These are phyloP conservation scores for Archips crataeganus DNA, from an alignment of 2,888 invertebrate genomes.

Conservation along the genomic window DNA sequence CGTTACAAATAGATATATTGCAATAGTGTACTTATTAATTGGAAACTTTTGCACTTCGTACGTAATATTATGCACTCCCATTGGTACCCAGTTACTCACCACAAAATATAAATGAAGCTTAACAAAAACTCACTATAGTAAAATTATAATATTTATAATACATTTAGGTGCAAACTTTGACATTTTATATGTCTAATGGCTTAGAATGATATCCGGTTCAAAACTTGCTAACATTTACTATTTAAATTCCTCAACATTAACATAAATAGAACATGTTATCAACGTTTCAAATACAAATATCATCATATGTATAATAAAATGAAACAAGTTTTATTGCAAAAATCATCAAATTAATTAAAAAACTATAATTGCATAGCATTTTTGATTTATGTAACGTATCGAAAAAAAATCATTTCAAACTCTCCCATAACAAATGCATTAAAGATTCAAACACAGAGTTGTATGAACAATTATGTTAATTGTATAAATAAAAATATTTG, in stretches of 20 bases:
- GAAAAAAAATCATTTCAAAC: background rate
- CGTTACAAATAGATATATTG: no score
- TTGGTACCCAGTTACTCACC: background rate
- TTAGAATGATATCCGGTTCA: constrained; percentile 30
- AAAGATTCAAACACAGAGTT: background rate
- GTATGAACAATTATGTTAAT: background rate
- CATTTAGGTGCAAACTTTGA: constrained; percentile 9
- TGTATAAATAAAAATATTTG: background rate
- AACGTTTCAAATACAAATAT: constrained; percentile 4
- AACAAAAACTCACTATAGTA: background rate
- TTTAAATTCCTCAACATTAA: constrained; percentile 31
- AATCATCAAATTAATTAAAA: background rate
- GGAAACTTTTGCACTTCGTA: background rate
- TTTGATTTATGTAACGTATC: background rate
- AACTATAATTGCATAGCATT: background rate
- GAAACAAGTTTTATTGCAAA: constrained; percentile 26
- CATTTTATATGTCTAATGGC: constrained; percentile 7
- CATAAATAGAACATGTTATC: constrained; percentile 21
- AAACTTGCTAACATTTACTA: constrained; percentile 37
- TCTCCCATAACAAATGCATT: background rate
- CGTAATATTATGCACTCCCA: background rate
- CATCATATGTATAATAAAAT: constrained; percentile 9
- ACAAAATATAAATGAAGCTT: background rate
- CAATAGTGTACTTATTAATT: background rate
- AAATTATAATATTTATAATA: background rate